Percentiles rank a stretch among this genome's conserved stretches.
Evolutionary conservation across 2,888 invertebrate species (phyloP).

Genomic region (Heliconius ethilla): DNA sequence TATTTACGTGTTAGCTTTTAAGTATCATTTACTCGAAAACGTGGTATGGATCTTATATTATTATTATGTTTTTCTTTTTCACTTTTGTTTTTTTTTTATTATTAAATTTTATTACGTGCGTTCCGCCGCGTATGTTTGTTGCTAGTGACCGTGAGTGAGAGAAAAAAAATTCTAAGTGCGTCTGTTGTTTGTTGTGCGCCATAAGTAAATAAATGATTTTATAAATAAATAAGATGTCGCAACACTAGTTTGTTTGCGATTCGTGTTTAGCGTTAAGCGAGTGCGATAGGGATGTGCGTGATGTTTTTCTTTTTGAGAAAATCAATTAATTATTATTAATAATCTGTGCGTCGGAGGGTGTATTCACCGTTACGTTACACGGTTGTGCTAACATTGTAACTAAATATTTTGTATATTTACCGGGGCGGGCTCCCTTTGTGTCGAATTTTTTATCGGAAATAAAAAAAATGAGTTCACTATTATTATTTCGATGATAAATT

Average conservation of each 20-base stretch:
- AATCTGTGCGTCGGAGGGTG: conserved; percentile 40
- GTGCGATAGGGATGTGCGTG: conserved; percentile 34
- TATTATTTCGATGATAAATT: conserved; percentile 8
- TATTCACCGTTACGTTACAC: conserved; percentile 43
- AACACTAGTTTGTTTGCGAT: conserved; percentile 45
- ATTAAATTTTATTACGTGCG: conserved; percentile 74
- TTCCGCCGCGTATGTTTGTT: conserved; percentile 61
- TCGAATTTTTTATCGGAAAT: conserved; percentile 12
- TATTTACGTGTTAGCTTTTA: conserved; percentile 51
- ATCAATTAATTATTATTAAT: conserved; percentile 24
- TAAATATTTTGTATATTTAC: conserved; percentile 33
- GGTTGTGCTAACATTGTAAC: conserved; percentile 38
- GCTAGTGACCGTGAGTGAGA: conserved; percentile 62
- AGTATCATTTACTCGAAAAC: conserved; percentile 49
- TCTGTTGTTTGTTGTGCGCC: conserved; percentile 78
- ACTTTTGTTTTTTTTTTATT: conserved; percentile 58
- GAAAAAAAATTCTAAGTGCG: conserved; percentile 67
- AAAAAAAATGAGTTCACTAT: neutral
- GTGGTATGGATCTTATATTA: conserved; percentile 56
- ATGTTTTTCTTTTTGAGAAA: conserved; percentile 28
- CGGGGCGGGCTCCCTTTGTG: conserved; percentile 31
- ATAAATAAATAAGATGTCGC: conserved; percentile 56
- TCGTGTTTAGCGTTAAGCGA: conserved; percentile 21
- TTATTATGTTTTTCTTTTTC: conserved; percentile 56
- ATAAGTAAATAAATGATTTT: conserved; percentile 59